Evolutionary conservation across 2,888 invertebrate species (phyloP).

Genomic region (Lissonota sp.): DNA sequence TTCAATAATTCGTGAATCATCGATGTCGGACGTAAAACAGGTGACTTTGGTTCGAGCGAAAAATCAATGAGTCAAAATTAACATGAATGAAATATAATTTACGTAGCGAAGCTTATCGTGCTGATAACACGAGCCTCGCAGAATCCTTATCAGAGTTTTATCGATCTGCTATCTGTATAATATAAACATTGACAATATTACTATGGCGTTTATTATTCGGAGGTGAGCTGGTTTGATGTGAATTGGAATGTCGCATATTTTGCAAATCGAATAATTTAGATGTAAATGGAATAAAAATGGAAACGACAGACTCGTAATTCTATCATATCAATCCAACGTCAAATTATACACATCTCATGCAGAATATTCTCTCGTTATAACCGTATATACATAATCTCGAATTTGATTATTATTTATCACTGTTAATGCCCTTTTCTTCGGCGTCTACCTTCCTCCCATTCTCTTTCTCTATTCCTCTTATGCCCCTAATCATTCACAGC

Average conservation of each 20-base stretch:
- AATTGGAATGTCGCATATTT: no score
- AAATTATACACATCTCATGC: no score
- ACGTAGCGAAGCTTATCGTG: neutral
- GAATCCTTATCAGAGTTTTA: constrained; percentile 14
- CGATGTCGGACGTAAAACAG: neutral
- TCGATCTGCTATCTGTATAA: neutral
- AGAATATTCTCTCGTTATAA: no score
- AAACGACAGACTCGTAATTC: no score
- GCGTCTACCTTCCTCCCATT: neutral
- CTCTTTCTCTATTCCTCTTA: constrained; percentile 5
- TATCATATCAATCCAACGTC: no score
- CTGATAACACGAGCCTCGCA: neutral
- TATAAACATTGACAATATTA: no score
- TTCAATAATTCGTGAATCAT: constrained; percentile 5
- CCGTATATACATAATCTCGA: neutral
- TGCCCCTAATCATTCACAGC: constrained; percentile 46
- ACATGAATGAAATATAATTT: constrained; percentile 18
- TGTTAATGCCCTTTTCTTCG: constrained; percentile 45
- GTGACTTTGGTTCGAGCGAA: neutral
- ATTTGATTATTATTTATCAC: constrained; percentile 59
- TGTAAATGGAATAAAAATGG: no score
- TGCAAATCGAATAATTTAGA: no score
- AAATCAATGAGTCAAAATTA: constrained; percentile 40
- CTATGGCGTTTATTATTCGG: no score
- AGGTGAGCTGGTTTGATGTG: no score